Evolutionary conservation across 2,888 invertebrate species (phyloP).

Genomic region (Himalopsyche tibetana): DNA sequence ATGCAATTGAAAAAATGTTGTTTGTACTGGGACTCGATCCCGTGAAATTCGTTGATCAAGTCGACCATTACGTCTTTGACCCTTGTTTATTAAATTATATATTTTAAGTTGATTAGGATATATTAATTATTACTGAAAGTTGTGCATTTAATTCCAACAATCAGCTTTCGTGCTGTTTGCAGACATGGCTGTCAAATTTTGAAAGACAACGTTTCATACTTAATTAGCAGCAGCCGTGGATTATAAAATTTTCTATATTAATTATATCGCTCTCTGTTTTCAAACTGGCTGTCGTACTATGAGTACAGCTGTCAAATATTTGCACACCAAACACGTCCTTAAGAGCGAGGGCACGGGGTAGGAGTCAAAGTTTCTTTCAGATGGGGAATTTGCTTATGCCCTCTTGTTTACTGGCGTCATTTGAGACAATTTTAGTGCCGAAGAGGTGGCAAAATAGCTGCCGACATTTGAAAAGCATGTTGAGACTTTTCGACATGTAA

Average conservation of each 20-base stretch:
- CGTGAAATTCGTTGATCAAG: no score
- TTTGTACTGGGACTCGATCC: no score
- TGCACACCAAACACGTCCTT: constrained; percentile 35
- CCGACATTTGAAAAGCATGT: background rate
- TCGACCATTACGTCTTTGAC: no score
- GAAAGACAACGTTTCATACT: background rate
- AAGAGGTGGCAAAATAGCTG: background rate
- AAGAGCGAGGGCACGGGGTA: background rate
- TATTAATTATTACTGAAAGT: no score
- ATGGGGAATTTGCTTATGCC: constrained; percentile 43
- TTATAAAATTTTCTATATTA: constrained; percentile 19
- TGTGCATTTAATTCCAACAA: no score
- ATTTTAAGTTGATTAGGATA: no score
- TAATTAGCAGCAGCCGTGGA: background rate
- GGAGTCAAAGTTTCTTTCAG: constrained; percentile 45
- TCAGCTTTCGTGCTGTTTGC: no score
- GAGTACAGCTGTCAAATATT: constrained; percentile 16
- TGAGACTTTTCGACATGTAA: background rate
- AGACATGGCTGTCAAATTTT: background rate
- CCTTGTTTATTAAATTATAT: no score
- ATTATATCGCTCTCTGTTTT: constrained; percentile 1
- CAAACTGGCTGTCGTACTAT: background rate
- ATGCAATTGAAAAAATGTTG: no score
- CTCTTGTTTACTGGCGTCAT: constrained; percentile 47
- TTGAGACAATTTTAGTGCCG: constrained; percentile 35